Base-by-base conservation (phyloP, 2,888 invertebrate species). In the Pheosia tremula region DNA sequence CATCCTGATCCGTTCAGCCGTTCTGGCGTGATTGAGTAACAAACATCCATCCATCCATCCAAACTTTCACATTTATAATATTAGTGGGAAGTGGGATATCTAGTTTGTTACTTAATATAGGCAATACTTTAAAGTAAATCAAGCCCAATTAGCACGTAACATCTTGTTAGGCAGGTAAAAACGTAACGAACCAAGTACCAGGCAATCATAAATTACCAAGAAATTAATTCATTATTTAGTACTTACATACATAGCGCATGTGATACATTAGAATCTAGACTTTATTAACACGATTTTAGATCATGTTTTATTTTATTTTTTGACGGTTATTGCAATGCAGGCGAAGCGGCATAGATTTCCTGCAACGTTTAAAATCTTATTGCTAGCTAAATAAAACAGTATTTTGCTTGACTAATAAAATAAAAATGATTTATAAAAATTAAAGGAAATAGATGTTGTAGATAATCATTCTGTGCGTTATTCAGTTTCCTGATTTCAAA, bases 401-500 rank as follows among this genome's bases (percentile, higher is more conserved):
- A 10, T 65, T 60, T 68, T 24, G 13, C 13, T 55, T 43, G 60
- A 49, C 56, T 59, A 59, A 4, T 10, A 36, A 36, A 37, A 53
- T 37, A 37, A 53, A 3, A 0, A 7, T 3, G 4, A 10, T 37
- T 36, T 10, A 24, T 50, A 53, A 53, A 36, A 53, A 53, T 24
- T 24, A 38, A 53, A 53, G 82, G 79, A 80, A 81, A 79, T 64
- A 74, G 64, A 73, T 68, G 66, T 9, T 69, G 74, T 74, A 67
- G 74, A 74, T 67, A 68, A 63, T 67, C 73, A 77, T 66, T 37
- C 3, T 37, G 36, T 69, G 68, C 68, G 60, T 69, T 37, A 37
- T 37, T 37, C 64, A 68, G 72, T 81, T 85, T 86, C 84, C 85
- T 82, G 78, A 81, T 84, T 83, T 79, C 82, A 71, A 71, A 84